These are phyloP conservation scores for Halichoerus grypus DNA, from an alignment of 2,113 vertebrate genomes.

Conservation along the genomic window DNA sequence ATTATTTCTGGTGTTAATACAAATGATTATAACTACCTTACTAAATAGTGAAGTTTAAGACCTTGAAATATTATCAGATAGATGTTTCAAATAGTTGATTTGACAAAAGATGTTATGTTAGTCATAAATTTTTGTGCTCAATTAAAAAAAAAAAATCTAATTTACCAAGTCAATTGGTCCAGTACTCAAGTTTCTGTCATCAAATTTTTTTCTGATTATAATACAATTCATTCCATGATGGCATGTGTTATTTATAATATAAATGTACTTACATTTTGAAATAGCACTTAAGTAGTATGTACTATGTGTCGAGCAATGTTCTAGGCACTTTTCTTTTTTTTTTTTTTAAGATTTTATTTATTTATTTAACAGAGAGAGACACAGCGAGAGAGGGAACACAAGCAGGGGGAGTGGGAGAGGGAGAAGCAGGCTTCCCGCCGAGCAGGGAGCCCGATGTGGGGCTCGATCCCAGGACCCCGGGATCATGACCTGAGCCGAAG, in stretches of 20 bases:
- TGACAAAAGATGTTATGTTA: neutral
- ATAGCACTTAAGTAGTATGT: neutral
- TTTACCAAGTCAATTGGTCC: accelerated
- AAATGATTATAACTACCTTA: neutral
- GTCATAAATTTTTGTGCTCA: neutral
- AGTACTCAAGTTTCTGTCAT: neutral
- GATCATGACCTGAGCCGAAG: too few relatives aligned
- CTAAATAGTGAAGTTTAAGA: neutral
- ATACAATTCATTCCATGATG: neutral
- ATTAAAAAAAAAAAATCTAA: neutral
- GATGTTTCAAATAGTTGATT: neutral
- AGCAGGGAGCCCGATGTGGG: too few relatives aligned
- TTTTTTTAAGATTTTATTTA: too few relatives aligned
- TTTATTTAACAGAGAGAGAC: too few relatives aligned
- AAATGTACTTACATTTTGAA: slow-evolving; percentile 6
- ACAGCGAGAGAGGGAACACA: too few relatives aligned
- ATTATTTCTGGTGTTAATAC: neutral
- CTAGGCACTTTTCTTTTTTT: neutral
- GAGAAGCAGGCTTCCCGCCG: too few relatives aligned
- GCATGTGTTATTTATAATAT: neutral
- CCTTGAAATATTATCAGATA: neutral
- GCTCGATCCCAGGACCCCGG: too few relatives aligned
- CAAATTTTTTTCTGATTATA: neutral
- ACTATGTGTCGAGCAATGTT: neutral
- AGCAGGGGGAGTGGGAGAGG: too few relatives aligned